phyloP scores from a whole-genome alignment of 1,140 invertebrate species.

The Gyrodactylus salaris region DNA sequence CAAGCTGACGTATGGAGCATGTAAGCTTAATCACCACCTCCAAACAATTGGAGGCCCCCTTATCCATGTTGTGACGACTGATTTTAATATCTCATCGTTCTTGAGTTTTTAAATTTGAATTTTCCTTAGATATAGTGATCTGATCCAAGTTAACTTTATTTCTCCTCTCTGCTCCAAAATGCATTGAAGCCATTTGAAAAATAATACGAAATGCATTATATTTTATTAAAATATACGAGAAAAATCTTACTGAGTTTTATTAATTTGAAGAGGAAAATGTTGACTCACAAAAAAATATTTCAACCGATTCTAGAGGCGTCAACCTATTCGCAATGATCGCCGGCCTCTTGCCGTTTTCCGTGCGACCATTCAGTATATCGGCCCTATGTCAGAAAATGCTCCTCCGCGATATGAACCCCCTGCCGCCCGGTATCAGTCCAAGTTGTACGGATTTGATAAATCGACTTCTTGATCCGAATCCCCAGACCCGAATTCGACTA shows the following conservation, averaged over 20 bases:
- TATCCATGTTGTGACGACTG: too few relatives aligned
- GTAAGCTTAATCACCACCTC: slow-evolving; percentile 12
- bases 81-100: too few relatives aligned
- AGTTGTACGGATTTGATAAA: neutral
- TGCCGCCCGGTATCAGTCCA: slow-evolving; percentile 12
- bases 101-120: too few relatives aligned
- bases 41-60: too few relatives aligned
- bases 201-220: neutral
- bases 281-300: too few relatives aligned
- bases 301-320: slow-evolving; percentile 15
- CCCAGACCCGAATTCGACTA: neutral
- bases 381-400: slow-evolving; percentile 17
- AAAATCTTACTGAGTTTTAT: neutral
- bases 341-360: slow-evolving; percentile 17
- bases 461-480: neutral
- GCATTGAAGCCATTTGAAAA: neutral
- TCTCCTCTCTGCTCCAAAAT: neutral
- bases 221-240: neutral
- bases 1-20: slow-evolving; percentile 20
- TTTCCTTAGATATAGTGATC: neutral
- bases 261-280: neutral
- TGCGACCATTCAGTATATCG: slow-evolving; percentile 19
- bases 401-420: slow-evolving; percentile 16
- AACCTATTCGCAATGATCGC: slow-evolving; percentile 18
- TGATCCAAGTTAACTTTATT: neutral